phyloP scores from a whole-genome alignment of 1,140 invertebrate species.

The Solen grandis region DNA sequence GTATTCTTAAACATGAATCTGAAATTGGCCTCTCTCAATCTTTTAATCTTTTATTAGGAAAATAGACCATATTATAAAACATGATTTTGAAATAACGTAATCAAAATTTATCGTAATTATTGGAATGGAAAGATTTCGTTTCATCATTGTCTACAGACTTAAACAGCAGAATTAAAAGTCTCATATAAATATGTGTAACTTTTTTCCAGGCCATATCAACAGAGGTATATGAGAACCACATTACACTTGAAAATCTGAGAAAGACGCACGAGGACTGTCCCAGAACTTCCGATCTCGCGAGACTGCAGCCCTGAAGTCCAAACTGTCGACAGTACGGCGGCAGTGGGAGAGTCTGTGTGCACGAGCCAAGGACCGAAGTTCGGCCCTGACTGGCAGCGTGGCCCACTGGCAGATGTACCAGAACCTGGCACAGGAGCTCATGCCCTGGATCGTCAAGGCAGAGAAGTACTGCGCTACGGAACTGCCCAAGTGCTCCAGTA shows the following conservation, averaged over 20 bases:
- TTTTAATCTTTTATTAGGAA: too few relatives aligned
- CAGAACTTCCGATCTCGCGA: conserved; percentile 77
- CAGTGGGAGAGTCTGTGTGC: conserved; percentile 77
- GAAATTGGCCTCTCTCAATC: too few relatives aligned
- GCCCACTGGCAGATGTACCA: conserved; percentile 93
- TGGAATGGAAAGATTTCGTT: too few relatives aligned
- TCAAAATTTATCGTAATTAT: too few relatives aligned
- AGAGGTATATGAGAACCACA: conserved; percentile 85
- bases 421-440: conserved; percentile 88
- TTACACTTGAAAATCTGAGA: conserved; percentile 86
- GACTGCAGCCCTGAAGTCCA: conserved; percentile 76
- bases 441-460: conserved; percentile 93
- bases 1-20: too few relatives aligned
- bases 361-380: conserved; percentile 85
- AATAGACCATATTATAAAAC: too few relatives aligned
- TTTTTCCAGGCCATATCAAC: conserved; percentile 72
- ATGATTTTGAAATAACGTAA: too few relatives aligned
- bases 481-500: conserved; percentile 84
- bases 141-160: too few relatives aligned
- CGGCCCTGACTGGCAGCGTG: conserved; percentile 88
- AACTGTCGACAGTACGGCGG: conserved; percentile 74
- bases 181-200: too few relatives aligned
- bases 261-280: conserved; percentile 88
- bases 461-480: conserved; percentile 88
- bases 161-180: too few relatives aligned